Evolutionary conservation across 2,888 invertebrate genomes (phyloP), one percentile per base, ranked within the genome.

Genomic region (Caenorhabditis sp.): DNA sequence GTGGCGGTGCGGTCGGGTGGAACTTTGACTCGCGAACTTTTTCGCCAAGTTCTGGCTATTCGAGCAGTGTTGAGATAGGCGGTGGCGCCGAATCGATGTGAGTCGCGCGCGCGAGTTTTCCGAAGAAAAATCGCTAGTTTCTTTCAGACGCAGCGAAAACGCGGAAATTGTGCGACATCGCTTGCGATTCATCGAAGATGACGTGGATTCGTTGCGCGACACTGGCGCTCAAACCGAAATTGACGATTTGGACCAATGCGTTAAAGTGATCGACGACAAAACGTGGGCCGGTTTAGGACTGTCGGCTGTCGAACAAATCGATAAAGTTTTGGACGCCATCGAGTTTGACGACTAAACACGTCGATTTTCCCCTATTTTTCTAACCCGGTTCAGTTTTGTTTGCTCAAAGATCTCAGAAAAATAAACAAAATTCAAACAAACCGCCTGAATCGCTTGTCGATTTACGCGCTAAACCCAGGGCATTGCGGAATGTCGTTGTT

Each of bases 291-390:
- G 78, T 4, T 71, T 81, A 17, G 83, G 81, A 17, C 65, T 82
- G 4, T 78, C 80, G 10, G 84, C 82, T 0, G 78, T 83, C 5
- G 81, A 78, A 43, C 81, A 82, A 26, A 79, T 84, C 49, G 84
- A 84, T 58, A 69, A 78, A 62, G 83, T 83, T 50, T 70, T 83
- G 19, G 80, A 82, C 51, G 81, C 79, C 62, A 65, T 79, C n/a
- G 72, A 68, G 23, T 67, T 71, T 36, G 54, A 64, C 19, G 58
- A 58, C 43, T 43, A 14, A 31, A 31, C 4, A 31, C 10, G 31
- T 31, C 5, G 10, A 6, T 6, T 31, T 4, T 6, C 10, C 4
- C 31, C 10, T 31, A 31, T 31, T 31, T 31, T 31, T 31, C 5
- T 6, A 31, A 31, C 31, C 31, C 31, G 31, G 31, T 31, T 31